Evolutionary conservation across 2,113 vertebrate species (phyloP).

Genomic region (Trogon surrucura): DNA sequence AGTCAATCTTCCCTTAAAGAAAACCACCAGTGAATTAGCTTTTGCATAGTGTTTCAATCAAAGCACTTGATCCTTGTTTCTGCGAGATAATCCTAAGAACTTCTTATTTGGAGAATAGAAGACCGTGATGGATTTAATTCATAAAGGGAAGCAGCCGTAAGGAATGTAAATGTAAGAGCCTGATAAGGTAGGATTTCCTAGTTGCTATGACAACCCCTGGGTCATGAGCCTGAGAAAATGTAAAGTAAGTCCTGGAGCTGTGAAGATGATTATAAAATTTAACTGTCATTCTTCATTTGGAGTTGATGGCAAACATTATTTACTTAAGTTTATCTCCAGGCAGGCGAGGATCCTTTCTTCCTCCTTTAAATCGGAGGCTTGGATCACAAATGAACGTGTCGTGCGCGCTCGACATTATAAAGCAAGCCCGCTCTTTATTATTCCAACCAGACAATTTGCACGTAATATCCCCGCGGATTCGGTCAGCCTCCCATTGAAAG

Average conservation of each 20-base stretch:
- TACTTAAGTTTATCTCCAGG: conserved; percentile 83
- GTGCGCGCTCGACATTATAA: conserved; percentile 35
- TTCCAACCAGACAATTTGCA: conserved; percentile 65
- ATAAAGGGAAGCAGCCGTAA: conserved; percentile 81
- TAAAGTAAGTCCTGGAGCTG: conserved; percentile 85
- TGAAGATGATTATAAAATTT: conserved; percentile 91
- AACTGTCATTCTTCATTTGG: conserved; percentile 91
- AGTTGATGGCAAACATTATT: conserved; percentile 86
- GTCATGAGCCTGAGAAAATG: conserved; percentile 86
- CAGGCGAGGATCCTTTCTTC: conserved; percentile 67
- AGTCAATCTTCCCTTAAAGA: conserved; percentile 69
- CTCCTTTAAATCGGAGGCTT: conserved; percentile 55
- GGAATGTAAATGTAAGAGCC: conserved; percentile 84
- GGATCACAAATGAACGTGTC: conserved; percentile 67
- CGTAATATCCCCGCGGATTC: conserved; percentile 59
- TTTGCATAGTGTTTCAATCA: conserved; percentile 81
- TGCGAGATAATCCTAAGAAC: conserved; percentile 84
- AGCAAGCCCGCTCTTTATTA: conserved; percentile 52
- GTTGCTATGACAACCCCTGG: conserved; percentile 88
- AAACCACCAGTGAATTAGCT: conserved; percentile 77
- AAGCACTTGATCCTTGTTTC: conserved; percentile 86
- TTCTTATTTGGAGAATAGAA: conserved; percentile 84
- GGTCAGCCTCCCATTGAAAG: conserved; percentile 32
- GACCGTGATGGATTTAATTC: conserved; percentile 85
- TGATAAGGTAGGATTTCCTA: conserved; percentile 90